Evolutionary conservation across 2,888 invertebrate genomes (phyloP).

Genomic region (Ditylenchus weischeri): DNA sequence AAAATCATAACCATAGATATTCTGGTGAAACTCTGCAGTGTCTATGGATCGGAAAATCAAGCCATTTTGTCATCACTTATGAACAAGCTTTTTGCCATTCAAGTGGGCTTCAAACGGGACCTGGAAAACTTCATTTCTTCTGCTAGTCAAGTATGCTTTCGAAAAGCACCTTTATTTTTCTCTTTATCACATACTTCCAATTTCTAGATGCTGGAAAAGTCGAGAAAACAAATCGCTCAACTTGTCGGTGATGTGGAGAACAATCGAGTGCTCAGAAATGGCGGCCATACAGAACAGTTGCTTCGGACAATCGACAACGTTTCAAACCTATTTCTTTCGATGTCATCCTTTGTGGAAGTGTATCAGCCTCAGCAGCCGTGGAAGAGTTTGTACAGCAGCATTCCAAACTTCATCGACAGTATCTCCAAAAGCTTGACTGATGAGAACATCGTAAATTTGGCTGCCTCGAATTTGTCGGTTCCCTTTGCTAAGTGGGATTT

Average conservation of each 20-base stretch:
- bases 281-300: background rate
- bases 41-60: slow-evolving; percentile 1
- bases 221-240: background rate
- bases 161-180: background rate
- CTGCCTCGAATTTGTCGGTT: background rate
- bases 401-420: slow-evolving; percentile 1
- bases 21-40: slow-evolving; percentile 6
- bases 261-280: background rate
- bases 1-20: slow-evolving; percentile 7
- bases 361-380: background rate
- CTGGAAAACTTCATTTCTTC: slow-evolving; percentile 1
- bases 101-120: slow-evolving; percentile 5
- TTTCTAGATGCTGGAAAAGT: slow-evolving; percentile 3
- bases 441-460: background rate
- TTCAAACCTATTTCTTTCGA: slow-evolving; percentile 4
- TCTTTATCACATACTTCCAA: background rate
- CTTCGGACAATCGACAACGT: background rate
- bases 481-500: background rate
- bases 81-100: background rate
- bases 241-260: background rate
- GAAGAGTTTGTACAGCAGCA: background rate
- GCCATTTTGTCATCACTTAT: background rate
- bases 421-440: slow-evolving; percentile 3
- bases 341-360: slow-evolving; percentile 7
- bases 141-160: background rate